These are phyloP conservation scores for Anser cygnoides DNA, from an alignment of 2,113 vertebrate genomes.

Conservation along the genomic window DNA sequence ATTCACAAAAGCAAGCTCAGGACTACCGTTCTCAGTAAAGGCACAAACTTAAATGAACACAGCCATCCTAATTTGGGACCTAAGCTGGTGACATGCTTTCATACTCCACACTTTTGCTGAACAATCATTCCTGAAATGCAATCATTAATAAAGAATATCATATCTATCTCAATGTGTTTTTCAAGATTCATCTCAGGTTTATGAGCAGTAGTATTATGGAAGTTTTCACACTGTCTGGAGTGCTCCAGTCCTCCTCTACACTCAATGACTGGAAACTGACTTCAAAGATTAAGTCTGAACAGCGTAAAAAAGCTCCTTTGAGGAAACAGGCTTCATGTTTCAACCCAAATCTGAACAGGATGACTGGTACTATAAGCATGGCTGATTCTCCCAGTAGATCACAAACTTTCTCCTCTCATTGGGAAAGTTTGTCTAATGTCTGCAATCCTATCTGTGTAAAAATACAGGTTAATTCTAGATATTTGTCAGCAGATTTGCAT, in stretches of 20 bases:
- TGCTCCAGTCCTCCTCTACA: neutral
- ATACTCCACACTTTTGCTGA: neutral
- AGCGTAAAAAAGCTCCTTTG: neutral
- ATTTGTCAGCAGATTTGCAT: neutral
- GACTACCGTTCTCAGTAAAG: neutral
- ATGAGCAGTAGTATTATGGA: neutral
- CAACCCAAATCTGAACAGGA: neutral
- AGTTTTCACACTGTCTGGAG: neutral
- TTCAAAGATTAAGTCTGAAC: neutral
- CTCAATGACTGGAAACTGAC: neutral
- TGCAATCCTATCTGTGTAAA: neutral
- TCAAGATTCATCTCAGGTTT: neutral
- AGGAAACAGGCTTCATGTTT: neutral
- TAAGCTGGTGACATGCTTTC: neutral
- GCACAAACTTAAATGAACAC: neutral
- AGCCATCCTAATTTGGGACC: neutral
- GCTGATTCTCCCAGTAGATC: neutral
- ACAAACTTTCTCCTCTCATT: neutral
- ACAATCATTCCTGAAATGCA: neutral
- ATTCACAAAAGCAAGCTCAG: neutral
- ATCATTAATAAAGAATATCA: neutral
- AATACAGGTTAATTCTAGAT: neutral
- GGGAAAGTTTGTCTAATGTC: neutral
- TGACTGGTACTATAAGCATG: neutral
- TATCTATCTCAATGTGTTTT: neutral